Evolutionary conservation across 2,888 invertebrate species (phyloP), one percentile per base, ranked within the genome.

Genomic region (Silvanus unidentatus): DNA sequence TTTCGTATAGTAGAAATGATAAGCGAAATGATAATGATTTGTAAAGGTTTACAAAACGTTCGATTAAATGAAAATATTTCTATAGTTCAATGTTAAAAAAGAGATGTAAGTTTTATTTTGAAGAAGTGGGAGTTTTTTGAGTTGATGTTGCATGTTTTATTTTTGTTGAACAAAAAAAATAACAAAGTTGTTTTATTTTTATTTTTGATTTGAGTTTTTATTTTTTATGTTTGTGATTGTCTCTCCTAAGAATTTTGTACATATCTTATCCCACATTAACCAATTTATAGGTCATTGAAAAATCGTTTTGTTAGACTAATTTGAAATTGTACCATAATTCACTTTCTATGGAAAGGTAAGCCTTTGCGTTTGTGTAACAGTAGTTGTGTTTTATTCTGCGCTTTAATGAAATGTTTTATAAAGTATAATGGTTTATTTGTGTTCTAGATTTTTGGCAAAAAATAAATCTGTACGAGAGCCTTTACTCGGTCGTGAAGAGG

Each of bases 371-470:
- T 22, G 3, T 22, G 22, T 22, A 22, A 5, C 8, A 22, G 8
- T 22, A 22, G 22, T 3, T 22, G 3, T 22, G 8, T 8, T 32
- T 32, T 32, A n/a, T 12, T 32, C 13, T 5, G 5, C 10, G 10
- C 3, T 32, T 32, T 32, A 32, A 32, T 28, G 11, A 12, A 4
- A 12, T 32, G n/a, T 8, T 8, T 32, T 12, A 12, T 32, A 32
- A 32, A 8, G n/a, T 32, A 32, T 32, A n/a, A 3, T 32, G 3
- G 32, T 45, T 48, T 15, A n/a, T n/a, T n/a, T n/a, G n/a, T n/a
- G n/a, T 49, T 66, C 2, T 64, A 75, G 75, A 55, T 64, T 74
- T 43, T 68, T 74, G 54, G 69, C 70, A 40, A 66, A 68, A 54
- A 63, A 67, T 29, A 64, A 65, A 30, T 70, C 70, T 5, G 65